Evolutionary conservation across 1,140 invertebrate species (phyloP).

Genomic region (Neomicropteryx cornuta): DNA sequence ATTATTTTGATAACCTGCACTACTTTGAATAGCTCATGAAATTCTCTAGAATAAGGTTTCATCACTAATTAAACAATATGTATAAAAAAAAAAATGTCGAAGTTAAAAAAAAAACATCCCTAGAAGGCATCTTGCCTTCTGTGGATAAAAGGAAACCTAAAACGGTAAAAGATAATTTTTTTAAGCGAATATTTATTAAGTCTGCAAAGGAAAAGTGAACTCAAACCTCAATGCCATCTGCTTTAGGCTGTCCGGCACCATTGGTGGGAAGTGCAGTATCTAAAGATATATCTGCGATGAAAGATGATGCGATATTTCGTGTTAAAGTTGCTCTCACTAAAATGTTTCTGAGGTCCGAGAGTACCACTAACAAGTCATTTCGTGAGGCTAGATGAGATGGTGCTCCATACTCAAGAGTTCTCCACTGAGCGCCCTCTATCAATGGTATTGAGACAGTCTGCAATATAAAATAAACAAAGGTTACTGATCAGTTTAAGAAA

Average conservation of each 20-base stretch:
- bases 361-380: constrained; percentile 70
- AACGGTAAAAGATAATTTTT: no score
- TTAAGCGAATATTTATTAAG: no score
- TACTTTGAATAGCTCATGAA: no score
- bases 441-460: constrained; percentile 47
- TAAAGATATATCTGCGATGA: constrained; percentile 70
- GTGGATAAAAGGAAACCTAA: no score
- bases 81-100: no score
- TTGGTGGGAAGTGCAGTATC: constrained; percentile 58
- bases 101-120: no score
- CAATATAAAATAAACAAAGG: constrained; percentile 7
- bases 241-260: constrained; percentile 37
- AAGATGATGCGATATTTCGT: constrained; percentile 53
- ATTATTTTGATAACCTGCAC: no score
- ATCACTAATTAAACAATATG: no score
- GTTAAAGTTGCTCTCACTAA: constrained; percentile 76
- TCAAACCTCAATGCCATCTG: constrained; percentile 63
- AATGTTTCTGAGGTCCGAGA: constrained; percentile 73
- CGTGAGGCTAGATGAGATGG: constrained; percentile 47
- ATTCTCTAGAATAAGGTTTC: no score
- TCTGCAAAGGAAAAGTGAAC: no score
- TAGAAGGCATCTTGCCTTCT: no score
- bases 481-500: no score
- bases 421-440: constrained; percentile 57
- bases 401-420: constrained; percentile 35